phyloP scores from a whole-genome alignment of 2,888 invertebrate genomes.

The Acanthoscelides obtectus region DNA sequence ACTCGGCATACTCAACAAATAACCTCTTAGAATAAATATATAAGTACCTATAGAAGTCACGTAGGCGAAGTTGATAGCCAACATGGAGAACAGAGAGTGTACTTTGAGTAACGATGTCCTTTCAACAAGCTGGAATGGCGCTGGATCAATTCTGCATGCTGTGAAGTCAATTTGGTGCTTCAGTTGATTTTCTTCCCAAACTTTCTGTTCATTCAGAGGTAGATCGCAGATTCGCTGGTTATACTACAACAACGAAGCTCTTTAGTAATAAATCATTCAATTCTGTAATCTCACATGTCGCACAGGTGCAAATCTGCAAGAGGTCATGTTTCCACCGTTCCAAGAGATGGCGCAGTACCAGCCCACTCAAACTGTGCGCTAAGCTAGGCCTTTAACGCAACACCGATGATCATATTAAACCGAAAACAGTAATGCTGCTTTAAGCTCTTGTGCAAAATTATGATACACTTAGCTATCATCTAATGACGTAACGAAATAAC shows the following conservation, averaged over 20 bases:
- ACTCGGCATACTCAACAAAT: constrained; percentile 67
- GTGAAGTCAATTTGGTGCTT: constrained; percentile 69
- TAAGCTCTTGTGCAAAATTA: too few relatives aligned
- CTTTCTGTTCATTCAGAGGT: constrained; percentile 81
- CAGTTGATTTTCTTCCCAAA: constrained; percentile 90
- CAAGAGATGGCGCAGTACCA: too few relatives aligned
- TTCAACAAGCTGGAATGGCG: constrained; percentile 93
- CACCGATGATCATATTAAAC: too few relatives aligned
- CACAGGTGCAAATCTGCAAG: too few relatives aligned
- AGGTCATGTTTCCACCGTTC: too few relatives aligned
- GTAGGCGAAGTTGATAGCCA: constrained; percentile 93
- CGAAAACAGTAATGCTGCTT: too few relatives aligned
- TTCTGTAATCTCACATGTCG: too few relatives aligned
- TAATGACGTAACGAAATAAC: too few relatives aligned
- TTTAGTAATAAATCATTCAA: too few relatives aligned
- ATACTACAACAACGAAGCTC: constrained; percentile 51
- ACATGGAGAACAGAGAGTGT: constrained; percentile 78
- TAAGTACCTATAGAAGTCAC: constrained; percentile 90
- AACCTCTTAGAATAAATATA: constrained; percentile 86
- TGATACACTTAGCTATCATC: too few relatives aligned
- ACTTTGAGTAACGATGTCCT: constrained; percentile 83
- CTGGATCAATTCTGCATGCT: constrained; percentile 82
- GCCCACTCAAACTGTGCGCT: too few relatives aligned
- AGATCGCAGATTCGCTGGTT: constrained; percentile 84
- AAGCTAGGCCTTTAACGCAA: too few relatives aligned